A percentile compares a stretch with the other conserved stretches of the same genome.
Evolutionary conservation across 92 coral and sea anemone genomes (phyloP).

Genomic region (Umimayanthus chanpuru): DNA sequence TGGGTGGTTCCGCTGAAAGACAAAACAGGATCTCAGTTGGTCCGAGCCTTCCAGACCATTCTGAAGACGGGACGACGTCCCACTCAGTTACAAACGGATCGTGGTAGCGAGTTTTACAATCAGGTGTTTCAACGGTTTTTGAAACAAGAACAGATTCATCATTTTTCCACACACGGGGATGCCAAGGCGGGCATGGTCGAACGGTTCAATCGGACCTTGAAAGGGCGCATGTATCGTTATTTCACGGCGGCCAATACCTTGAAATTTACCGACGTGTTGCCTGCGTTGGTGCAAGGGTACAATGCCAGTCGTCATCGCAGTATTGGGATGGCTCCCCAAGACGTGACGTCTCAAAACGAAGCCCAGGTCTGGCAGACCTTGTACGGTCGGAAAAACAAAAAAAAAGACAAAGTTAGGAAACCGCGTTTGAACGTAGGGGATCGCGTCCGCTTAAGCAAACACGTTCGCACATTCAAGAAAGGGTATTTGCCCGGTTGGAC

Average conservation of each 20-base stretch:
- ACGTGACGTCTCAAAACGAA: slow-evolving; percentile 44
- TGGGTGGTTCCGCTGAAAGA: slow-evolving; percentile 1
- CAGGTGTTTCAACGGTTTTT: no score
- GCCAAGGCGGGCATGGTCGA: slow-evolving; percentile 35
- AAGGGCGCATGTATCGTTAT: slow-evolving; percentile 39
- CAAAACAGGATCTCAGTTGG: background rate
- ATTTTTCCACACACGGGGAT: slow-evolving; percentile 28
- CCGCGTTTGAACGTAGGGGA: slow-evolving; percentile 41
- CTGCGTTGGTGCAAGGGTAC: slow-evolving; percentile 36
- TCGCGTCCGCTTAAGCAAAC: no score
- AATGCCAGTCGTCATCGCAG: slow-evolving; percentile 48
- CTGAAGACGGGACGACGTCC: slow-evolving; percentile 2
- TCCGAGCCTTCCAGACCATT: background rate
- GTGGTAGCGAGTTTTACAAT: background rate
- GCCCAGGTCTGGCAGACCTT: background rate
- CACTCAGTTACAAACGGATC: slow-evolving; percentile 7
- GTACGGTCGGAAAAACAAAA: background rate
- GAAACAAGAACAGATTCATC: slow-evolving; percentile 17
- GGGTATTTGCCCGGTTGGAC: no score
- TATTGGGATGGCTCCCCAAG: slow-evolving; percentile 36
- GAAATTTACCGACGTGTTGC: slow-evolving; percentile 45
- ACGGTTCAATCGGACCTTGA: slow-evolving; percentile 51
- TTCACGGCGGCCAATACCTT: slow-evolving; percentile 49
- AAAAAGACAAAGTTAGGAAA: background rate
- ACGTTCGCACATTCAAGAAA: no score